Evolutionary conservation across 2,797 vertebrate species (phyloP).

Genomic region (Zalophus californianus): DNA sequence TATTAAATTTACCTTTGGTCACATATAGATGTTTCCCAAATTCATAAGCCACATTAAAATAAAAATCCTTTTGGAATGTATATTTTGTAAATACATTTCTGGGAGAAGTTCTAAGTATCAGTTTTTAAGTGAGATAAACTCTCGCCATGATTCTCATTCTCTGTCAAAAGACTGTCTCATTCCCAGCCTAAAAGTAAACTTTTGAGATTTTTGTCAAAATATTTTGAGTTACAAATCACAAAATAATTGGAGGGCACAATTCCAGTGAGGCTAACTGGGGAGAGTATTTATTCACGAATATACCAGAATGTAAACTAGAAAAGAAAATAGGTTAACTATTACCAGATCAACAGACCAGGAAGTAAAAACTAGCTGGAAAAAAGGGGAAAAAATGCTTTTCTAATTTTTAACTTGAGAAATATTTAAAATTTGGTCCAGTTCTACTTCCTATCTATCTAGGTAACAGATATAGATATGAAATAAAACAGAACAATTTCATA

Average conservation of each 20-base stretch:
- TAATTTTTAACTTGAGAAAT: slow-evolving; percentile 7
- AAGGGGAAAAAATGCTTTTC: neutral
- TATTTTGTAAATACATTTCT: neutral
- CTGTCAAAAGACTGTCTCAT: neutral
- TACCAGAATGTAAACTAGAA: neutral
- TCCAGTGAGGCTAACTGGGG: neutral
- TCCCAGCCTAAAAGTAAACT: neutral
- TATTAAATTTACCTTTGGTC: neutral
- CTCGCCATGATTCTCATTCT: neutral
- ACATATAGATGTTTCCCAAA: neutral
- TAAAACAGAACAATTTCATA: slow-evolving; percentile 25
- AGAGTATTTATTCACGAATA: slow-evolving; percentile 27
- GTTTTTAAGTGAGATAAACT: slow-evolving; percentile 21
- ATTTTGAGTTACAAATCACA: slow-evolving; percentile 11
- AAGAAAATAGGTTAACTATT: neutral
- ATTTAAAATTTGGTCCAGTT: slow-evolving; percentile 41
- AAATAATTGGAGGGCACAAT: slow-evolving; percentile 1
- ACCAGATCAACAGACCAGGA: neutral
- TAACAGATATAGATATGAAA: neutral
- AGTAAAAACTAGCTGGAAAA: neutral
- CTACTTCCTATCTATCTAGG: neutral
- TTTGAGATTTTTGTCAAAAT: slow-evolving; percentile 8
- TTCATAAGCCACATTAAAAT: neutral
- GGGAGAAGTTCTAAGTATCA: neutral
- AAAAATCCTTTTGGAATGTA: neutral